phyloP scores from a whole-genome alignment of 2,113 vertebrate genomes.

The Leiothrix lutea region DNA sequence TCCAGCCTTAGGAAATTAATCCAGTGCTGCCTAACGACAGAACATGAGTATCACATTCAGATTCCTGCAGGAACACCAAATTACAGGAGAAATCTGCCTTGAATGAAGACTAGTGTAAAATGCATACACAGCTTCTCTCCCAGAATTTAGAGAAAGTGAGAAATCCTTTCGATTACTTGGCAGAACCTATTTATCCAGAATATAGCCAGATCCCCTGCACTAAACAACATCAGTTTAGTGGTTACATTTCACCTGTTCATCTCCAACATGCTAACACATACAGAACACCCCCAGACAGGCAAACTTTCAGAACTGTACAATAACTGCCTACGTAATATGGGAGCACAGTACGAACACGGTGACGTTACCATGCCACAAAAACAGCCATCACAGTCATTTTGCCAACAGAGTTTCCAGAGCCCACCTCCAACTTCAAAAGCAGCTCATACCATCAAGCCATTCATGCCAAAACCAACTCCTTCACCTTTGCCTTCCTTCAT shows the following conservation, averaged over 20 bases:
- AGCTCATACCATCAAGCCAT: not conserved
- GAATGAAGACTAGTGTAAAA: not conserved
- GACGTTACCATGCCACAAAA: fast-evolving
- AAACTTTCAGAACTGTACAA: not conserved
- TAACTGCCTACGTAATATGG: fast-evolving
- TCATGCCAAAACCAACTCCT: not conserved
- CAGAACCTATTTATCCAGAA: not conserved
- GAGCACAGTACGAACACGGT: not conserved
- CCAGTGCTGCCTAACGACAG: not conserved
- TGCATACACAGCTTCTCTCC: not conserved
- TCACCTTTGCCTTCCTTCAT: not conserved
- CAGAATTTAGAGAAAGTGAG: not conserved
- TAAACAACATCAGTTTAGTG: not conserved
- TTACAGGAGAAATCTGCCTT: not conserved
- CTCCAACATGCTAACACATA: fast-evolving
- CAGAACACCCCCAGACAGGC: not conserved
- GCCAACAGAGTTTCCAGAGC: not conserved
- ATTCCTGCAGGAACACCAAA: not conserved
- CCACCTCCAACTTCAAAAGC: not conserved
- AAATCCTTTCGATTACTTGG: not conserved
- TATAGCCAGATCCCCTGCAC: not conserved
- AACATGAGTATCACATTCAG: not conserved
- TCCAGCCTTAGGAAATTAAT: not conserved
- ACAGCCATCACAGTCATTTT: not conserved
- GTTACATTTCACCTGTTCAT: not conserved